Evolutionary conservation across 2,113 vertebrate genomes (phyloP).

Genomic region (Apeltes quadracus): DNA sequence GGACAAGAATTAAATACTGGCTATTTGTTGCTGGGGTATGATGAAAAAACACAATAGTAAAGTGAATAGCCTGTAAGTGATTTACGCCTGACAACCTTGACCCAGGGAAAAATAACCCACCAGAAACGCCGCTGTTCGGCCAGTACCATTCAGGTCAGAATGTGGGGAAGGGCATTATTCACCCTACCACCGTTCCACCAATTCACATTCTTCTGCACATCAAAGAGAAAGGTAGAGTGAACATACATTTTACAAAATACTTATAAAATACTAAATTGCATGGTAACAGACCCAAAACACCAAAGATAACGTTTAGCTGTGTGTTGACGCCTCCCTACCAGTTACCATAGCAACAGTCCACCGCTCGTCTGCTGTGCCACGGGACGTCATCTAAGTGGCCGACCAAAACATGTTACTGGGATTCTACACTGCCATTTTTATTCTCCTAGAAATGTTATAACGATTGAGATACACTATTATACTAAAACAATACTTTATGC

Average conservation of each 20-base stretch:
- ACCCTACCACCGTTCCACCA: too few species aligned
- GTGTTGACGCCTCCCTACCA: background rate
- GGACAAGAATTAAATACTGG: background rate
- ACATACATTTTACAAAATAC: accelerated
- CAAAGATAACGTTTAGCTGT: background rate
- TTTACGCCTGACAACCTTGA: background rate
- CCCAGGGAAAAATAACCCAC: background rate
- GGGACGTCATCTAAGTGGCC: constrained; percentile 18
- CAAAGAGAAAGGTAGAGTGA: too few species aligned
- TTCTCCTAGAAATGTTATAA: background rate
- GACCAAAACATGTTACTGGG: constrained; percentile 22
- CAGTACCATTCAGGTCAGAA: constrained; percentile 35
- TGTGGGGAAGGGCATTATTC: background rate
- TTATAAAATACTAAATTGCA: accelerated
- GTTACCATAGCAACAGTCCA: constrained; percentile 34
- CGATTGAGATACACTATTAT: accelerated
- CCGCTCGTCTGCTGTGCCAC: constrained; percentile 40
- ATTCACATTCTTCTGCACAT: accelerated
- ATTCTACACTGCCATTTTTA: accelerated
- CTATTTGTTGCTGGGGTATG: accelerated
- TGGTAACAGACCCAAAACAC: background rate
- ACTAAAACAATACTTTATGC: accelerated
- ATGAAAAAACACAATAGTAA: background rate
- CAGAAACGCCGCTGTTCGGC: accelerated
- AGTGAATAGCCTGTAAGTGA: accelerated